phyloP scores from a whole-genome alignment of 1,140 invertebrate species.

The Globodera rostochiensis region DNA sequence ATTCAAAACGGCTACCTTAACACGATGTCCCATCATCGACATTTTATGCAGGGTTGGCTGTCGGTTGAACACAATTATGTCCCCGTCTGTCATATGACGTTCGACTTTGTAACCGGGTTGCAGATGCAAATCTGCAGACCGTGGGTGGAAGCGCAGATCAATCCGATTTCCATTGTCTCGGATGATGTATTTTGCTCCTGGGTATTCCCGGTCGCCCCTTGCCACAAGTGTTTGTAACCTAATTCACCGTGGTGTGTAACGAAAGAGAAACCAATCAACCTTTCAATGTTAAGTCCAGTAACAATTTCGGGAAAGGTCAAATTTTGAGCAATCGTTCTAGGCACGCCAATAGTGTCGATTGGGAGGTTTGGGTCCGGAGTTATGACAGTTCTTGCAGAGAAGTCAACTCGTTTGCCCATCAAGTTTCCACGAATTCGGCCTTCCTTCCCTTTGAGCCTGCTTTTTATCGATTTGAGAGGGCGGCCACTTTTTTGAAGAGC shows the following conservation, averaged over 20 bases:
- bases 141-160: constrained; percentile 95
- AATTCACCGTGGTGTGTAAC: constrained; percentile 34
- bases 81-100: constrained; percentile 93
- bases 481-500: constrained; percentile 99
- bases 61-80: constrained; percentile 98
- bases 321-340: constrained; percentile 96
- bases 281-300: constrained; percentile 97
- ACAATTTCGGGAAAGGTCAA: constrained; percentile 98
- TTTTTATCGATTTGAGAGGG: constrained; percentile 94
- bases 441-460: constrained; percentile 81
- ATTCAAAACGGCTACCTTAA: constrained; percentile 73
- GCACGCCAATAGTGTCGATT: constrained; percentile 98
- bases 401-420: constrained; percentile 99
- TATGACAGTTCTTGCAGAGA: constrained; percentile 97
- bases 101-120: constrained; percentile 98
- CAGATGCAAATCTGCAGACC: constrained; percentile 94
- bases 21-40: constrained; percentile 99
- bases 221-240: constrained; percentile 94
- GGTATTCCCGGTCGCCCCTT: constrained; percentile 95
- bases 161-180: constrained; percentile 97
- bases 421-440: constrained; percentile 96
- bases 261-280: constrained; percentile 66
- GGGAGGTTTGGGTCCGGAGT: constrained; percentile 97
- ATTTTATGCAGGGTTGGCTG: constrained; percentile 99
- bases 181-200: constrained; percentile 98